phyloP scores from a whole-genome alignment of 2,113 vertebrate species.

The Lagenorhynchus albirostris region DNA sequence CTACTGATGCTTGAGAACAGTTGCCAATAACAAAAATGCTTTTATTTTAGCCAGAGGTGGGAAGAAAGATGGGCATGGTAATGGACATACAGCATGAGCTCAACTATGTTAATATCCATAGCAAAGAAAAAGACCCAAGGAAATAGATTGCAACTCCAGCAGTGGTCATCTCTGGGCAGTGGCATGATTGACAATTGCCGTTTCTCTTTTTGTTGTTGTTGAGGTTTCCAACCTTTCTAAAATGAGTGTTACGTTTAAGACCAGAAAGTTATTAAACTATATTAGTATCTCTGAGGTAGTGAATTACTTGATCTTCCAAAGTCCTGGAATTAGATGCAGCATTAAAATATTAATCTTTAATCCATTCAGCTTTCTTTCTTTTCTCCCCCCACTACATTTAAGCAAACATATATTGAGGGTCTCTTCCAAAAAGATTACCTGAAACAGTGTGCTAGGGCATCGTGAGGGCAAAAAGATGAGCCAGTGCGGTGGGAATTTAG shows the following conservation, averaged over 20 bases:
- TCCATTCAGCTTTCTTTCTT: not conserved
- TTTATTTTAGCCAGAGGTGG: not conserved
- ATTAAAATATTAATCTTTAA: slow-evolving; percentile 14
- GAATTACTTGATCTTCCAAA: slow-evolving; percentile 18
- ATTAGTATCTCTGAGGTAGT: not conserved
- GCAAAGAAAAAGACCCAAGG: not conserved
- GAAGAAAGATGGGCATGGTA: not conserved
- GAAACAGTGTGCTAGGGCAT: not conserved
- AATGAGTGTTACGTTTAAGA: not conserved
- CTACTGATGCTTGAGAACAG: not conserved
- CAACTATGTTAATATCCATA: not conserved
- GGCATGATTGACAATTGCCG: not conserved
- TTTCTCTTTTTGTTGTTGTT: not conserved
- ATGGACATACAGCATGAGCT: not conserved
- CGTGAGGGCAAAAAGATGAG: not conserved
- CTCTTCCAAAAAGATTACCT: not conserved
- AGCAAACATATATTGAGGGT: not conserved
- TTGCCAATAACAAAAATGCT: not conserved
- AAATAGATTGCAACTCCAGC: not conserved
- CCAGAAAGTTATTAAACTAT: not conserved
- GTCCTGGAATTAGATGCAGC: not conserved
- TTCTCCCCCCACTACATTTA: not conserved
- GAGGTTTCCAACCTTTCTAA: not conserved
- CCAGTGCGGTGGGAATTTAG: not conserved
- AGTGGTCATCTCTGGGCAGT: not conserved